Base-by-base conservation (phyloP, 2,888 invertebrate species). In the Chromoteleia sp. region DNA sequence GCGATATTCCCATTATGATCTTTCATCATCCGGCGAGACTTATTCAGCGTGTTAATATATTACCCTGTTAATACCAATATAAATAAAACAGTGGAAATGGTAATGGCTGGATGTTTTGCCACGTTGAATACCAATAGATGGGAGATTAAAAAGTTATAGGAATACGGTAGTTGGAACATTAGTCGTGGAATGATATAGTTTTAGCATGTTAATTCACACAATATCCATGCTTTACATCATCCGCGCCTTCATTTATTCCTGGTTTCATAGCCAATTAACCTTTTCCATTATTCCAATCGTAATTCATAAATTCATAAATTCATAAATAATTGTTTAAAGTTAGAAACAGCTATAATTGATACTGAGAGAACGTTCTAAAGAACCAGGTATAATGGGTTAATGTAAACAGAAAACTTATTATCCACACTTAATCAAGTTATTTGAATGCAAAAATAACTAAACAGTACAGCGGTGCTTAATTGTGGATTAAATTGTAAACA, bases 61-160 rank as follows among this genome's bases (percentile, higher is more conserved):
- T 80, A 12, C 58, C 75, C 63, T 79, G 79, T 79, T 79, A 79
- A 73, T 67, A 43, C 61, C 30, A 21, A 33, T 54, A 41, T 63
- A 74, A 79, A 74, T 74, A 79, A 79, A 68, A 12, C 59, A 45
- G 50, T 58, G 58, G 10, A 52, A 73, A 79, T 73, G 56, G 41
- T 68, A 56, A 61, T 74, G 41, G 52, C 43, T 33, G 52, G 29
- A 17, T 52, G 73, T 61, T 59, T 67, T 67, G 33, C 45, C 43
- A 41, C 56, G 12, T 25, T 56, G 71, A 70, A 77, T 48, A 58
- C 36, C 63, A 33, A 71, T 61, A 73, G 54, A 68, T 39, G 45
- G 29, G 8, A 52, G 36, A 58, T 50, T 45, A 41, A 68, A 68
- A 70, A 77, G 15, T 45, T 29, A 45, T 30, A 43, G 45, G 30